These are phyloP conservation scores for Dreissena polymorpha DNA, from an alignment of 1,140 invertebrate genomes.

Conservation along the genomic window DNA sequence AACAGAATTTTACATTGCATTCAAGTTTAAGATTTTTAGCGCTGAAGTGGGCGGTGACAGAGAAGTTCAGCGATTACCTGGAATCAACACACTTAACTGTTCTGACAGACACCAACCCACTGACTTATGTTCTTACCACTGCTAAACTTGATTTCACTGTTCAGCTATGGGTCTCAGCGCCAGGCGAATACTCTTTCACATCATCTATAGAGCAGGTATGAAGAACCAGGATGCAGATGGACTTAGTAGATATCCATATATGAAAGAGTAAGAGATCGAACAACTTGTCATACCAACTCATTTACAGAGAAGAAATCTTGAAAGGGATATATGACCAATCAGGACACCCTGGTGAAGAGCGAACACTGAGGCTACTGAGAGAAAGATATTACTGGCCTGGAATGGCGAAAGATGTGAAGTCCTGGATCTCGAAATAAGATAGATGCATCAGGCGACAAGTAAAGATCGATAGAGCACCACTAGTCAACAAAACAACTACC, in stretches of 20 bases:
- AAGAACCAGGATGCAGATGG: constrained; percentile 10
- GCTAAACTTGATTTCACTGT: not conserved
- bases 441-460: not conserved
- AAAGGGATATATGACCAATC: not conserved
- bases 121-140: not conserved
- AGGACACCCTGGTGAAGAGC: not conserved
- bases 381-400: not conserved
- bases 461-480: not conserved
- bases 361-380: not conserved
- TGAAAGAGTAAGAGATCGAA: not conserved
- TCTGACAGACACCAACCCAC: not conserved
- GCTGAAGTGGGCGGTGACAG: constrained; percentile 31
- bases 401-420: too few species aligned
- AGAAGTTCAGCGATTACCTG: constrained; percentile 62
- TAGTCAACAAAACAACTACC: not conserved
- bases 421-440: not conserved
- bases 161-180: not conserved
- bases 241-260: constrained; percentile 4
- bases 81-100: not conserved
- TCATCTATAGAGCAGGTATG: too few species aligned
- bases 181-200: not conserved
- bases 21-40: constrained; percentile 44
- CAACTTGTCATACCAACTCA: not conserved
- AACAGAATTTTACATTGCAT: constrained; percentile 38
- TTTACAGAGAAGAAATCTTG: not conserved